Evolutionary conservation across 2,113 vertebrate genomes (phyloP), one percentile per base, ranked within the genome.

Genomic region (Ochotona princeps): DNA sequence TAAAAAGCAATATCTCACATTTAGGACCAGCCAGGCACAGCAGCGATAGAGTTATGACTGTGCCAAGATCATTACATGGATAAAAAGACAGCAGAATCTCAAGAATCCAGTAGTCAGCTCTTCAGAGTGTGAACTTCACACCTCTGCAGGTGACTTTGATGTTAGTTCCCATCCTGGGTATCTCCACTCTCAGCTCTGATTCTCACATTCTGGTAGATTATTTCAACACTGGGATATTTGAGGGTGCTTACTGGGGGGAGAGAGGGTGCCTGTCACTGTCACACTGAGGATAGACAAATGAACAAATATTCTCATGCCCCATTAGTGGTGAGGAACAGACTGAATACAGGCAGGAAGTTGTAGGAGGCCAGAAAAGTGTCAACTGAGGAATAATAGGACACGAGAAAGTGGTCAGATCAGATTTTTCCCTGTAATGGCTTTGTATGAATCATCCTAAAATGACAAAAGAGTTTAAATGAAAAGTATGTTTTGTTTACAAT

Each of bases 31-130:
- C 80, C 74, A 92, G 44, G 30, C 47, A 65, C 4, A 57, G 67
- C n/a, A 83, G 44, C 76, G 89, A 92, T 61, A 94, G 89, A 96
- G 94, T 95, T 96, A 96, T 90, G 85, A 51, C 81, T 38, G 30
- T 79, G 47, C 81, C 79, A 74, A 86, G 80, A 89, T 92, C 60
- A 79, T 82, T 90, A 69, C 87, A 47, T 51, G 54, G 93, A 95
- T 94, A 91, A 96, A 95, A 96, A 83, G 93, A 70, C 6, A 87
- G 47, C 61, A 94, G 72, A 88, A 61, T 86, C 76, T 83, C 1
- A 32, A 88, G 72, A 76, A 87, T 69, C n/a, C 35, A 92, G 96
- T 81, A 85, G 86, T 97, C 92, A 96, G 96, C 92, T 70, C 8
- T 93, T 35, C 25, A 8, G 4, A 85, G 12, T 4, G 83, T 25